phyloP scores from a whole-genome alignment of 1,140 invertebrate genomes.

The Drosophila auraria region DNA sequence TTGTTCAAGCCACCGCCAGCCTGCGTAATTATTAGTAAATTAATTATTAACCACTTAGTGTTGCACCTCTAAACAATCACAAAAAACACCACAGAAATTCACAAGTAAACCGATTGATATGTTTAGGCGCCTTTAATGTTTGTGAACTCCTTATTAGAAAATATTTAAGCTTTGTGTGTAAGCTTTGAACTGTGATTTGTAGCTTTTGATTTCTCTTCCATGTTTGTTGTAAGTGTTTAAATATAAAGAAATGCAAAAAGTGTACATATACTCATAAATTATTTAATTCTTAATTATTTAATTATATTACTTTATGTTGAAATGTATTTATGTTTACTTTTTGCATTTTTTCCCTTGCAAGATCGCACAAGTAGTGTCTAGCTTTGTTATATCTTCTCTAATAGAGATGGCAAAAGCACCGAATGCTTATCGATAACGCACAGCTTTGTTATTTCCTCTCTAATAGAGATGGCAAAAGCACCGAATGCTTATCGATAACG shows the following conservation, averaged over 20 bases:
- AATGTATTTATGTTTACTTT: no score
- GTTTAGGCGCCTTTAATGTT: constrained; percentile 35
- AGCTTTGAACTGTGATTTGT: constrained; percentile 23
- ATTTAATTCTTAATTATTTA: not conserved
- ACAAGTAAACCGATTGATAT: not conserved
- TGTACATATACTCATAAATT: no score
- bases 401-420: not conserved
- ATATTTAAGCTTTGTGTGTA: constrained; percentile 5
- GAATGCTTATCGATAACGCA: not conserved
- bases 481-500: not conserved
- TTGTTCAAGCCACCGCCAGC: not conserved
- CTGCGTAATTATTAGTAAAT: not conserved
- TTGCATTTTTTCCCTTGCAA: no score
- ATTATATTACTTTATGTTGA: not conserved
- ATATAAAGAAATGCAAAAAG: not conserved
- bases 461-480: not conserved
- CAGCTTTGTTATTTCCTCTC: not conserved
- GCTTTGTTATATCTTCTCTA: not conserved
- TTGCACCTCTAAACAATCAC: constrained; percentile 8
- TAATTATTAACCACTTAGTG: constrained; percentile 9
- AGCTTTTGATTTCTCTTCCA: constrained; percentile 12
- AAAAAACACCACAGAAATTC: not conserved
- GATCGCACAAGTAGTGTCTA: not conserved
- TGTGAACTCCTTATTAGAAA: constrained; percentile 32
- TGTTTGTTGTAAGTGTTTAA: constrained; percentile 17